Evolutionary conservation across 2,797 vertebrate genomes (phyloP), one percentile per base, ranked within the genome.

Genomic region (Rhinichthys osculus): DNA sequence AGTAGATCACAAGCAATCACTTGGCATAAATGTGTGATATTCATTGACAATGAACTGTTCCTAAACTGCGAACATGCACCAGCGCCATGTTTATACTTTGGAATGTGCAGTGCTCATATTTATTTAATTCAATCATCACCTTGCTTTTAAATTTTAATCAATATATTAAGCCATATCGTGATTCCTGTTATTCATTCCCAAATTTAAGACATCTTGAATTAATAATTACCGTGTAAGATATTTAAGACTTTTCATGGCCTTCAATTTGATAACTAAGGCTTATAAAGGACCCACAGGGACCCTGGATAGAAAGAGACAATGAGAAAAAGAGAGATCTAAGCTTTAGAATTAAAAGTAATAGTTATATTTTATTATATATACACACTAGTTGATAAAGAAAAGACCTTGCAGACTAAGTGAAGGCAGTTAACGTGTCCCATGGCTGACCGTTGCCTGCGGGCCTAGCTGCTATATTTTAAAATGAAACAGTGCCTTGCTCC

Each of bases 381-480:
- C 3, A 27, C n/a, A 52, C 50, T 27, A 27, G 11, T 38, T 77
- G 35, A n/a, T 27, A 66, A 30, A 47, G 3, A 79, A 79, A n/a
- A 66, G 16, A 47, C 8, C n/a, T 66, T 33, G 78, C 78, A 66
- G n/a, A 66, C 8, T 66, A 44, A 42, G n/a, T 13, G 5, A 23
- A 80, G n/a, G 17, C 27, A 69, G 19, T 69, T 82, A 57, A 57
- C 17, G 35, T 59, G 47, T 44, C 82, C 42, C 42, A 52, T 27
- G 40, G 40, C 17, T 66, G 30, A 38, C 54, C 3, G 16, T 17
- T 9, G 30, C 54, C 69, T 64, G 42, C 10, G 3, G 78, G 13
- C 7, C 64, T 30, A 23, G 14, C 42, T 40, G 40, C 47, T 64
- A 38, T 82, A 82, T 81, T 81, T 67, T 57, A 23, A 82, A 78